Evolutionary conservation across 2,888 invertebrate genomes (phyloP), one percentile per base, ranked within the genome.

Genomic region (Eristalis pertinax): DNA sequence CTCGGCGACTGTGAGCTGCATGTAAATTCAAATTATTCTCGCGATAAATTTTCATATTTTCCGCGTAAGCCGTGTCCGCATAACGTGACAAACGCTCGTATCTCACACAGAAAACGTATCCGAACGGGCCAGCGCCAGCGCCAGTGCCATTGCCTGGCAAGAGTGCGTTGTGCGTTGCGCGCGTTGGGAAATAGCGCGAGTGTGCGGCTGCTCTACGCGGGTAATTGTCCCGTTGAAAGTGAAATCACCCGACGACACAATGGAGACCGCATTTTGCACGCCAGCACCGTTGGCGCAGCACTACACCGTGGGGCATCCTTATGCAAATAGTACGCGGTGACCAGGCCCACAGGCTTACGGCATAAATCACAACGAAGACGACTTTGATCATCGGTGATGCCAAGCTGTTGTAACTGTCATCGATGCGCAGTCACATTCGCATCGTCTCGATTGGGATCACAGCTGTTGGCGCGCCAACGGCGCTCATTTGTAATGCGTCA

Each of bases 51-150:
- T 64, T 76, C 81, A 84, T 81, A 81, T 73, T 85, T 77, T 68
- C 35, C 75, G 67, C 72, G 80, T 60, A 43, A 80, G 81, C 64
- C 41, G 35, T 76, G 72, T 81, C 72, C 81, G 73, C 77, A 74
- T 80, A 74, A 67, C 79, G 73, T 65, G 85, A 74, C 69, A 85
- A 82, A 85, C 77, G 69, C 82, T 85, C 77, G 82, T 85, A 82
- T 85, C 77, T 85, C 77, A 85, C 82, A 77, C 73, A 69, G 73
- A 74, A 74, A 78, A 74, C 64, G 32, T 82, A 85, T 69, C 72
- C 73, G 73, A 13, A 69, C 50, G n/a, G n/a, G 63, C 58, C 72
- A 70, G 32, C 32, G 8, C 0, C 32, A 5, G 32, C 32, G 32
- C 10, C 5, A 32, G 32, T 10, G 32, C 32, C 62, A 63, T 56